These are phyloP conservation scores for Macrotis lagotis DNA, from an alignment of 2,113 vertebrate genomes.

Conservation along the genomic window DNA sequence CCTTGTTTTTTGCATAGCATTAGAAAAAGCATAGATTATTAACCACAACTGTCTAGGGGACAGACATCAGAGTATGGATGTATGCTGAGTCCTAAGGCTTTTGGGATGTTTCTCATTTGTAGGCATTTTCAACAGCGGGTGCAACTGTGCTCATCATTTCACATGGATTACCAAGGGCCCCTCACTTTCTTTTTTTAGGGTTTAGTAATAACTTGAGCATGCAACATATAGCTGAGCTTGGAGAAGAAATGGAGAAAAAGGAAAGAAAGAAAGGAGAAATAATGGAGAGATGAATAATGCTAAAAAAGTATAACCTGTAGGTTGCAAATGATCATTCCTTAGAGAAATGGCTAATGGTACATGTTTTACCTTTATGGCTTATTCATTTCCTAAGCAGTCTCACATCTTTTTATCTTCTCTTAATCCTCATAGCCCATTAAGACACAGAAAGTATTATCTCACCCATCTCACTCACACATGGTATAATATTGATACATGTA, in stretches of 20 bases:
- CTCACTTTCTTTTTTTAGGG: not conserved
- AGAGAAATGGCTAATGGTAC: too few relatives aligned
- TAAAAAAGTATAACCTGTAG: too few relatives aligned
- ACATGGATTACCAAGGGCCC: not conserved
- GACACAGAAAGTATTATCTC: not conserved
- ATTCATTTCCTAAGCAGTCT: not conserved
- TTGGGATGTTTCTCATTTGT: not conserved
- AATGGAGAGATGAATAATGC: too few relatives aligned
- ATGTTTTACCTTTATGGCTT: not conserved
- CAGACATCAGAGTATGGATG: not conserved
- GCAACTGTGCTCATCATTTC: not conserved
- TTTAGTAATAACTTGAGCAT: not conserved
- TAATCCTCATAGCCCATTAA: not conserved
- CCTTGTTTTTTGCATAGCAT: not conserved
- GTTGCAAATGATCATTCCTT: too few relatives aligned
- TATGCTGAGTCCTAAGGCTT: not conserved
- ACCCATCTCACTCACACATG: not conserved
- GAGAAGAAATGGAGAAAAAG: not conserved
- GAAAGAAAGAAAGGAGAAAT: not conserved
- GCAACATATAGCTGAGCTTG: not conserved
- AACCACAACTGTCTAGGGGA: not conserved
- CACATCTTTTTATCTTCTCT: not conserved
- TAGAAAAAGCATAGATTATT: not conserved
- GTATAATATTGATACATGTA: not conserved
- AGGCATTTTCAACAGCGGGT: not conserved